These are phyloP conservation scores for Rhinella marina DNA, from an alignment of 2,797 vertebrate genomes.

Conservation along the genomic window DNA sequence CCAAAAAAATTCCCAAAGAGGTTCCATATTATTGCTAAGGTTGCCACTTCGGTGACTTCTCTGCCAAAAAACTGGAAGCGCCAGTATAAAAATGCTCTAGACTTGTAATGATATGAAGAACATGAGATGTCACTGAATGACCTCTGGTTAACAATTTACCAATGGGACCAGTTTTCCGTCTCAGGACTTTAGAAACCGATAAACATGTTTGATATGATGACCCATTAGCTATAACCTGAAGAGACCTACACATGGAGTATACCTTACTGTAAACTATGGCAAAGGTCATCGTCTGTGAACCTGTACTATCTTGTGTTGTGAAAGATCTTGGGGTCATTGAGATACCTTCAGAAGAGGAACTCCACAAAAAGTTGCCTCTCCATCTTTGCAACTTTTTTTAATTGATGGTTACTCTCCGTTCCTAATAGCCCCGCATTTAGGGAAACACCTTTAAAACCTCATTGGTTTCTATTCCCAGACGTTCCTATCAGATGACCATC, in stretches of 20 bases:
- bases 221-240: not conserved
- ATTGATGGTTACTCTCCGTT: too few relatives aligned
- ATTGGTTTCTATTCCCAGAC: not conserved
- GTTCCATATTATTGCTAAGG: conserved; percentile 34
- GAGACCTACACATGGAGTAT: not conserved
- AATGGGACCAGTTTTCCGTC: not conserved
- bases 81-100: not conserved
- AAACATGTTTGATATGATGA: not conserved
- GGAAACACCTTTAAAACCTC: not conserved
- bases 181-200: not conserved
- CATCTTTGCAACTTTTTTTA: not conserved
- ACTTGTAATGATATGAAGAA: not conserved
- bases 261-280: not conserved
- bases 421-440: too few relatives aligned
- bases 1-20: not conserved
- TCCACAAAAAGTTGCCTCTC: not conserved
- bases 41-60: conserved; percentile 18
- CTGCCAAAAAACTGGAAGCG: not conserved
- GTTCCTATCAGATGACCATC: not conserved
- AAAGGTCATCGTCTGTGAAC: not conserved
- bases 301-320: not conserved
- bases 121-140: not conserved
- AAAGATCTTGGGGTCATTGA: not conserved
- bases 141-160: not conserved
- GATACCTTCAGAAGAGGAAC: not conserved